Base-by-base conservation (phyloP, 2,113 vertebrate species). In the Siphamia tubifer region DNA sequence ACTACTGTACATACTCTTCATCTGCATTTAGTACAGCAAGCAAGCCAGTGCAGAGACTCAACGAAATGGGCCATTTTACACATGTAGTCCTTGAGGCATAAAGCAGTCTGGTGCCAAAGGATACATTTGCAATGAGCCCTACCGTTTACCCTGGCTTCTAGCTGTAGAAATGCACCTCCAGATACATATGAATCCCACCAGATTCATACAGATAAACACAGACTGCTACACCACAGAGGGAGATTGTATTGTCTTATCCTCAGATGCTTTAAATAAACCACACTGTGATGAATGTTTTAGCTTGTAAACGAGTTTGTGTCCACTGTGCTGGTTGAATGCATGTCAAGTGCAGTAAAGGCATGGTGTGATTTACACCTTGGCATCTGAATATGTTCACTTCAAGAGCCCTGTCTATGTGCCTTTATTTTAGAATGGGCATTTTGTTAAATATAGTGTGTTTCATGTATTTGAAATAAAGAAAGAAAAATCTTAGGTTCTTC, bases 191-290 rank as follows among this genome's bases (percentile, higher is more conserved):
- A 89, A 84, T 88, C 83, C 73, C 48, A 64, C 53, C 57, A 11
- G 52, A 86, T 85, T 87, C 91, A 88, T 90, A 83, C 69, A 61
- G 57, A 85, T 79, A 35, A 7, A 63, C 68, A 79, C 75, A 64
- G 73, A 63, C 61, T 73, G 74, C 79, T 70, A 64, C 77, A 83
- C 81, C 83, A 79, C 82, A 44, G 68, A 86, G 83, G 82, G 78
- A 86, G 77, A 81, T 81, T 90, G 83, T 85, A 86, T 89, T 86
- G 83, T 87, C 61, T 16, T 30, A 76, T 76, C 54, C 38, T 75
- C 65, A 68, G 58, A 60, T 78, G 64, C 70, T 61, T 61, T 31
- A 17, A 44, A 72, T 79, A 60, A 58, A 68, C 32, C 61, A 65
- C 74, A 66, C 35, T 52, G 27, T 44, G 53, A 70, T 66, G 54